Percentiles rank a stretch among this genome's conserved stretches.
These are phyloP conservation scores for Cephalotes varians DNA, from an alignment of 2,888 invertebrate genomes.

Conservation along the genomic window DNA sequence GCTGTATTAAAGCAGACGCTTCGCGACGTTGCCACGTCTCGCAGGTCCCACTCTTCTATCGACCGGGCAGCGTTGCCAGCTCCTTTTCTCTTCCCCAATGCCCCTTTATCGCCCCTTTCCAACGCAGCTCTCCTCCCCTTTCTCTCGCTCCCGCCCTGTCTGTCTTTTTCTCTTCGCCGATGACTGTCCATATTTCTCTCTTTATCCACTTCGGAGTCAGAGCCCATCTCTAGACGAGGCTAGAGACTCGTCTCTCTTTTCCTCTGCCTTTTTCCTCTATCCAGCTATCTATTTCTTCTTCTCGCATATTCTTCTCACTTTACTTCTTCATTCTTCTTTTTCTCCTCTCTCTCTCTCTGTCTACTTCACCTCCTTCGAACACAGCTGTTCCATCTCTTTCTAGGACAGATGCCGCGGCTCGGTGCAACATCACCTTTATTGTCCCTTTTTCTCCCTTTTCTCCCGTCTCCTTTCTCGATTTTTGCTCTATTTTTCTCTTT, in stretches of 20 bases:
- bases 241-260: constrained; percentile 56
- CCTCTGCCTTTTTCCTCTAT: constrained; percentile 53
- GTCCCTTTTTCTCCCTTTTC: constrained; percentile 49
- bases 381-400: constrained; percentile 80
- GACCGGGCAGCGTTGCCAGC: constrained; percentile 84
- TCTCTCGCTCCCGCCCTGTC: constrained; percentile 57
- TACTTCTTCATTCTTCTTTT: constrained; percentile 41
- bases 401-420: constrained; percentile 79
- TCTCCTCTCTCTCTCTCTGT: constrained; percentile 35
- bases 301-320: constrained; percentile 67
- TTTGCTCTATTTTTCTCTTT: constrained; percentile 59
- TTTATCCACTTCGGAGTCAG: constrained; percentile 66
- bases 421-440: constrained; percentile 79
- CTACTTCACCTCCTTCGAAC: constrained; percentile 62
- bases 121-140: constrained; percentile 71
- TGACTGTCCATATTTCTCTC: constrained; percentile 66
- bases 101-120: constrained; percentile 84
- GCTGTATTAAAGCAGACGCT: constrained; percentile 79
- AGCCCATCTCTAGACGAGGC: constrained; percentile 63
- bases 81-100: constrained; percentile 80
- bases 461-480: constrained; percentile 51
- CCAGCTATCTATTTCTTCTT: constrained; percentile 47
- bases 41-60: constrained; percentile 83
- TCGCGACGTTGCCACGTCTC: constrained; percentile 82
- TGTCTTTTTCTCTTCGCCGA: constrained; percentile 50